phyloP scores from a whole-genome alignment of 53 echinoderm and acorn worm genomes.

The Antedon mediterranea region DNA sequence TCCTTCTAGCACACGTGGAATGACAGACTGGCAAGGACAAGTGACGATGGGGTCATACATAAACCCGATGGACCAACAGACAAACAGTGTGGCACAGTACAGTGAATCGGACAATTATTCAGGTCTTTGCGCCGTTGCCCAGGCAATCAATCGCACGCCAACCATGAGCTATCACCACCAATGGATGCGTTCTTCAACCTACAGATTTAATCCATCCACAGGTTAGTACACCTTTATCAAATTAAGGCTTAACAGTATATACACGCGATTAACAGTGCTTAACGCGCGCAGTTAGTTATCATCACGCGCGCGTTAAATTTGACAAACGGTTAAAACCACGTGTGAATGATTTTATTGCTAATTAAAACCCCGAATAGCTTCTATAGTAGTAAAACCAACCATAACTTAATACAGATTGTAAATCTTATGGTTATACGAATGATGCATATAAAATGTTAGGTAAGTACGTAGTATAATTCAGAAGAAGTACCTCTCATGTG shows the following conservation, averaged over 20 bases:
- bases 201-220: slow-evolving; percentile 83
- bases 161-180: slow-evolving; percentile 10
- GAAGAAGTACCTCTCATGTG: neutral
- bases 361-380: neutral
- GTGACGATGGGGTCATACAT: neutral
- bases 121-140: neutral
- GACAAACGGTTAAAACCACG: neutral
- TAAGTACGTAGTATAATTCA: neutral
- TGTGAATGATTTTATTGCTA: neutral
- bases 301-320: too few relatives aligned
- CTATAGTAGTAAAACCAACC: neutral
- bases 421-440: neutral
- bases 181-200: slow-evolving; percentile 70
- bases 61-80: neutral
- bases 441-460: neutral
- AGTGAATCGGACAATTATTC: neutral
- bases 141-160: neutral
- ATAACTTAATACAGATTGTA: neutral
- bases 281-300: too few relatives aligned
- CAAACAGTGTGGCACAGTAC: neutral
- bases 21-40: neutral
- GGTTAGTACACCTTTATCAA: slow-evolving; percentile 13
- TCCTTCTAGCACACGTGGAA: neutral
- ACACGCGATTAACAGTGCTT: too few relatives aligned
- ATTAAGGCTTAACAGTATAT: too few relatives aligned